Evolutionary conservation across 2,797 vertebrate genomes (phyloP).

Genomic region (Tiaroga cobitis): DNA sequence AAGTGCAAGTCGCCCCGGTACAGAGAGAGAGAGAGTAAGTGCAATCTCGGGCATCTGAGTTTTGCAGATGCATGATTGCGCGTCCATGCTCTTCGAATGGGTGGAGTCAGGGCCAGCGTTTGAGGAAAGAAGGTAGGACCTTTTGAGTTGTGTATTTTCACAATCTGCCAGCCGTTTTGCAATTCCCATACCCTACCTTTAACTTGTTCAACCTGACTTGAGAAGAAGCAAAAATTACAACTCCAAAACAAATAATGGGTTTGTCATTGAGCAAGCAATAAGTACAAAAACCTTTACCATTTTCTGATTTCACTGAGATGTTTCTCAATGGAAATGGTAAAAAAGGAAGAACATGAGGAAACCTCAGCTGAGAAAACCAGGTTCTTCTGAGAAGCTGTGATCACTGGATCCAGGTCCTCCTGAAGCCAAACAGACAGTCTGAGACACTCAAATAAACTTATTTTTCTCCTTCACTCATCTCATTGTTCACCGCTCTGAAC

Average conservation of each 20-base stretch:
- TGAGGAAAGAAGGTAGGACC: no score
- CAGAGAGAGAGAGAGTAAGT: no score
- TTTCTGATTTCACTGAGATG: background rate
- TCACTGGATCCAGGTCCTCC: slow-evolving; percentile 11
- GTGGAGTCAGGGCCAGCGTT: no score
- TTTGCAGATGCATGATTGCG: no score
- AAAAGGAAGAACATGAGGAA: background rate
- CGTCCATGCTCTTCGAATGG: no score
- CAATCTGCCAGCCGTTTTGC: no score
- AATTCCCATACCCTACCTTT: no score
- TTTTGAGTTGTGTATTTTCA: no score
- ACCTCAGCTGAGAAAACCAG: background rate
- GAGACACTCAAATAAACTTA: slow-evolving; percentile 8
- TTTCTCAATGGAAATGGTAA: background rate
- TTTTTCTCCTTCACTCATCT: slow-evolving; percentile 25
- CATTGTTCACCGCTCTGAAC: slow-evolving; percentile 13
- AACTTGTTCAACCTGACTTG: background rate
- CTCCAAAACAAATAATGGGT: background rate
- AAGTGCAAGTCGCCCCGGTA: no score
- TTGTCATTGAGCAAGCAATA: background rate
- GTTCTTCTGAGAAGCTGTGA: background rate
- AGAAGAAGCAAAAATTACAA: background rate
- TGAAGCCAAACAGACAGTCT: slow-evolving; percentile 14
- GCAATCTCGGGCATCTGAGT: no score
- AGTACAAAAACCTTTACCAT: background rate